Conservation (phyloP, 1,140 invertebrate genomes). For the Polypedilum pembai region DNA sequence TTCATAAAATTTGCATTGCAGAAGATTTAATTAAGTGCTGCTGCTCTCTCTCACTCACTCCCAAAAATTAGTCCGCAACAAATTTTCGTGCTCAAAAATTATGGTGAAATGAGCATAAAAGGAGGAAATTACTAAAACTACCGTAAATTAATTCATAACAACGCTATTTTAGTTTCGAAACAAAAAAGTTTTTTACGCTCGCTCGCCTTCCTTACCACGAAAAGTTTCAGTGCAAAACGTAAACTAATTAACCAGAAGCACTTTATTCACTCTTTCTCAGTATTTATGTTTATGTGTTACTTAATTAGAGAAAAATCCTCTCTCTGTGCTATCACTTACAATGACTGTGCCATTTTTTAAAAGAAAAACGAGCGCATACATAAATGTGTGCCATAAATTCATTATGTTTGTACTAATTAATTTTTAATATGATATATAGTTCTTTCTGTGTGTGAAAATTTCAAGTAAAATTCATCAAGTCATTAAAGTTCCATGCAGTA, state of each 20-base stretch:
- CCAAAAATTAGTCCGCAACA: not conserved
- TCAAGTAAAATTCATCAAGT: no score
- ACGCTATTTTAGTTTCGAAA: slow-evolving; percentile 8
- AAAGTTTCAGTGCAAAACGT: slow-evolving; percentile 1
- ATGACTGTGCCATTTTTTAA: not conserved
- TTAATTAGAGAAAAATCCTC: slow-evolving; percentile 1
- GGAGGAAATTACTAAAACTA: slow-evolving; percentile 6
- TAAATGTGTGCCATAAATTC: not conserved
- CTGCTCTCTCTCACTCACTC: not conserved
- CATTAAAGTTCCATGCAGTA: no score
- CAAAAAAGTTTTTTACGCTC: slow-evolving; percentile 2
- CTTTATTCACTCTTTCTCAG: not conserved
- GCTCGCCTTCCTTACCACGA: not conserved
- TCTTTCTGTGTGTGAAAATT: no score
- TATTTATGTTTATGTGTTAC: not conserved
- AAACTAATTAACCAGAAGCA: slow-evolving; percentile 11
- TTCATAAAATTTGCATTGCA: slow-evolving; percentile 7
- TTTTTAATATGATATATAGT: slow-evolving; percentile 22
- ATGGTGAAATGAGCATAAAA: not conserved
- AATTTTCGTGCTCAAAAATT: not conserved
- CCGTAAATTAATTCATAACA: slow-evolving; percentile 18
- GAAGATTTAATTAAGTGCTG: slow-evolving; percentile 6
- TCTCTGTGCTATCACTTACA: not conserved
- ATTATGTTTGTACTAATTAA: not conserved
- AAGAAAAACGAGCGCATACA: not conserved